Evolutionary conservation across 2,797 vertebrate genomes (phyloP), one percentile per base, ranked within the genome.

Genomic region (Gouania willdenowi): DNA sequence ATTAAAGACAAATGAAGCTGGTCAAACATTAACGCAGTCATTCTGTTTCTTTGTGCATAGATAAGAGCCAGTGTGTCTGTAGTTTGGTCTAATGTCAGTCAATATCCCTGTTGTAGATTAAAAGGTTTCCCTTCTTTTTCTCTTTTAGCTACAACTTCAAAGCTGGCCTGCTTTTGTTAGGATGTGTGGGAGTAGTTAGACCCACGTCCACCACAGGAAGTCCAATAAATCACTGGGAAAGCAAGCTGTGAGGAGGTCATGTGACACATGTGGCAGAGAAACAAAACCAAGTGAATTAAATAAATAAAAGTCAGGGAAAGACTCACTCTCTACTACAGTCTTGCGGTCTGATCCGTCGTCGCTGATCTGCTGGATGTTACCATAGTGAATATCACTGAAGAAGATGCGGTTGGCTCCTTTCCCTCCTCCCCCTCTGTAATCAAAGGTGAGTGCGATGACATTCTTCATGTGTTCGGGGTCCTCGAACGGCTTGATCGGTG

Each of bases 391-490:
- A 71, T 98, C 96, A 0, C 95, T 98, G 84, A 92, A 98, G 88
- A 98, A 98, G 49, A 98, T 92, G 12, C 93, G 92, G 53, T 95
- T 97, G 18, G 91, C 90, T 43, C 92, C 93, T 5, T 91, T 93
- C 41, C 89, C 89, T 14, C 89, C 90, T 2, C 91, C 90, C 4
- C 91, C 90, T 41, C 92, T 87, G 77, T 95, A 95, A 72, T 98
- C 95, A 0, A 98, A 98, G 2, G 94, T 93, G 58, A 98, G 76
- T 0, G 96, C 95, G 0, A 98, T 98, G 70, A 98, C 95, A 0
- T 98, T 98, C 79, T 98, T 98, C 96, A 98, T 98, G 88, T 95
- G 92, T 36, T 98, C 95, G 0, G 93, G 90, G 1, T 98, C 94
- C 77, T 98, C 95, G 0, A 98, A 98, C 1, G 96, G 95, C 45